These are phyloP conservation scores for Micromussa lordhowensis DNA, from an alignment of 92 coral and sea anemone genomes.

Conservation along the genomic window DNA sequence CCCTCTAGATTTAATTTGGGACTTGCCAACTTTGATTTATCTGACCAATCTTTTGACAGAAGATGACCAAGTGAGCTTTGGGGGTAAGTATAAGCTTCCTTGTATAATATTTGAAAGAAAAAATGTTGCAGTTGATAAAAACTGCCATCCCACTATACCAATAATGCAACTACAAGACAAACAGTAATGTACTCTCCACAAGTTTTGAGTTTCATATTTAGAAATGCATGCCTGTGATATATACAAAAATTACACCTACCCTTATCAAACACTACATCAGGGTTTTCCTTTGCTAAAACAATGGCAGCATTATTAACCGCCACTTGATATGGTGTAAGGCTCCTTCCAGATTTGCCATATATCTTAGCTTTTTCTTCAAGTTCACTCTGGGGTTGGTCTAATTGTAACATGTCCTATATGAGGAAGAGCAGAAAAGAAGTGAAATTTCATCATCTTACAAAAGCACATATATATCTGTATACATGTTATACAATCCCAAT, in stretches of 20 bases:
- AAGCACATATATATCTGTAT: too few species aligned
- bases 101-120: not conserved
- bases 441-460: too few species aligned
- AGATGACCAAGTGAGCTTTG: slow-evolving; percentile 30
- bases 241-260: slow-evolving; percentile 33
- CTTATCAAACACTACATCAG: slow-evolving; percentile 31
- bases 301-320: slow-evolving; percentile 53
- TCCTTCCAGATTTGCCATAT: too few species aligned
- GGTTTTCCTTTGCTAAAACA: slow-evolving; percentile 30
- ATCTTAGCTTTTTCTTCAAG: too few species aligned
- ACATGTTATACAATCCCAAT: too few species aligned
- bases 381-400: too few species aligned
- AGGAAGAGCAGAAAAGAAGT: too few species aligned
- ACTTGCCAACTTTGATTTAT: too few species aligned
- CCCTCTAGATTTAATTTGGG: slow-evolving; percentile 29
- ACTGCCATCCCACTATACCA: not conserved
- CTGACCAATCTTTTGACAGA: slow-evolving; percentile 18
- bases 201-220: slow-evolving; percentile 19
- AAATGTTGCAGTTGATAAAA: not conserved
- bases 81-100: slow-evolving; percentile 28
- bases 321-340: slow-evolving; percentile 24
- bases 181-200: slow-evolving; percentile 17
- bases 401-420: too few species aligned
- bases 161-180: slow-evolving; percentile 16
- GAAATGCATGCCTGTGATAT: slow-evolving; percentile 23